Base-by-base conservation (phyloP, 2,888 invertebrate genomes). In the Scrobipalpa atriplicella region DNA sequence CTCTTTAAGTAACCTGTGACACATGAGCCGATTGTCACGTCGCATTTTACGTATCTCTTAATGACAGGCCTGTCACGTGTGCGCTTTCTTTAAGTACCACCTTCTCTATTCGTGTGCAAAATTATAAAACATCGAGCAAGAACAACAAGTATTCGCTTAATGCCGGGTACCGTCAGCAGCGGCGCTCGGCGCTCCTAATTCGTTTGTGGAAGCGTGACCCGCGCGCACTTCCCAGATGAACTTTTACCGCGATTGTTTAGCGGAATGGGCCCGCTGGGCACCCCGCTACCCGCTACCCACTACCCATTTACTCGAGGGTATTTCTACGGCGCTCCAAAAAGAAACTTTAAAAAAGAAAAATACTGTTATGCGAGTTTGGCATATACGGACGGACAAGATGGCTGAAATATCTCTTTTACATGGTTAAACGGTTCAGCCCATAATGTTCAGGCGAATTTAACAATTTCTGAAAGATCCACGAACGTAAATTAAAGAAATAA, bases 191-290 rank as follows among this genome's bases (percentile, higher is more conserved):
- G n/a, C 41, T 65, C 67, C 54, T 64, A 65, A 70, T 67, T 68
- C 66, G 67, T 62, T 64, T 58, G 64, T n/a, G 72, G 72, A 72
- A 68, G 67, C 68, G 67, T 67, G 74, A 68, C 69, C 69, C 70
- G 67, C 69, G 67, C 73, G 70, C 75, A 75, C 74, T 74, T 68
- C 73, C 70, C 72, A 75, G 71, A 71, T 74, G 71, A 80, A 81
- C 75, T 79, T 82, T 78, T 75, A 73, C 77, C 75, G 77, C 76
- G 77, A 80, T 79, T 77, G 78, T 80, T 78, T 78, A 76, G 76
- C 76, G 72, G 78, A 78, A 80, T 77, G 78, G 78, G 78, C 76
- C 72, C 73, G 75, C 74, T 73, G 71, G 73, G 51, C 67, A 61
- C 71, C n/a, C n/a, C 62, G 70, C 41, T 62, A 19, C 62, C 41